Evolutionary conservation across 2,888 invertebrate species (phyloP).

Genomic region (Deilephila elpenor): DNA sequence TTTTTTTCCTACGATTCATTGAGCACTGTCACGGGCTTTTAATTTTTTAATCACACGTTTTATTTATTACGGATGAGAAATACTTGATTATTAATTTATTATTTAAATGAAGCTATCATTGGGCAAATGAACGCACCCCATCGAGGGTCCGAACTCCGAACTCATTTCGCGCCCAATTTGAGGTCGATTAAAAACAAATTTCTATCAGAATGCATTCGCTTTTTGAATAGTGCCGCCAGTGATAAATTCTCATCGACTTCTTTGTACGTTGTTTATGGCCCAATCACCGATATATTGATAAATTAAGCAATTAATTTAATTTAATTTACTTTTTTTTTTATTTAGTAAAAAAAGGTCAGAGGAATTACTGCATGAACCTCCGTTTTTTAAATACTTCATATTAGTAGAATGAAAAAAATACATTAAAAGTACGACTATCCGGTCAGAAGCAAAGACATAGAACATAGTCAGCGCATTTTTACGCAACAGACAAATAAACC

Average conservation of each 20-base stretch:
- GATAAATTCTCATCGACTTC: constrained; percentile 24
- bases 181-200: constrained; percentile 83
- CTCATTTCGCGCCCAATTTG: constrained; percentile 85
- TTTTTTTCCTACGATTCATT: neutral
- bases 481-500: too few relatives aligned
- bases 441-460: too few relatives aligned
- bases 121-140: constrained; percentile 53
- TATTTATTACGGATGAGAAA: constrained; percentile 26
- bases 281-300: neutral
- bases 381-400: too few relatives aligned
- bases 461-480: too few relatives aligned
- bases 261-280: constrained; percentile 18
- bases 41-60: constrained; percentile 31
- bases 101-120: constrained; percentile 74
- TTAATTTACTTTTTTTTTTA: neutral
- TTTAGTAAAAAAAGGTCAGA: too few relatives aligned
- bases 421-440: too few relatives aligned
- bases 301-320: constrained; percentile 10
- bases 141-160: constrained; percentile 71
- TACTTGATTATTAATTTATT: constrained; percentile 63
- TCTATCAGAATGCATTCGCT: constrained; percentile 79
- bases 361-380: too few relatives aligned
- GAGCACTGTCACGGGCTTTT: constrained; percentile 13
- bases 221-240: constrained; percentile 62
- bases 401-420: neutral